Percentiles rank a stretch among this genome's conserved stretches.
These are phyloP conservation scores for Thera obeliscata DNA, from an alignment of 2,888 invertebrate species.

Conservation along the genomic window DNA sequence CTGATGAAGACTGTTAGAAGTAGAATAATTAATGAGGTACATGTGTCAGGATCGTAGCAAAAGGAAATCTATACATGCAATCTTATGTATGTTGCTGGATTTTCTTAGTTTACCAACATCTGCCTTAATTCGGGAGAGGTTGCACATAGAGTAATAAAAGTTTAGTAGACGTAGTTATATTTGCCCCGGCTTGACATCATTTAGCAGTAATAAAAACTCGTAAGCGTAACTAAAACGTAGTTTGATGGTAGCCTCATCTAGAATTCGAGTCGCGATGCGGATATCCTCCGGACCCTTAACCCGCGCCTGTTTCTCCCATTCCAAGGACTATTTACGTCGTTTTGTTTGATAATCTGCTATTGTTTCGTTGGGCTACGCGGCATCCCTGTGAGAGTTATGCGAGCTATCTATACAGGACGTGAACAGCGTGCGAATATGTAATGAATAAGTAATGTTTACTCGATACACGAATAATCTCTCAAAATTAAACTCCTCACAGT, in stretches of 20 bases:
- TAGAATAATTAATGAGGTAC: too few species aligned
- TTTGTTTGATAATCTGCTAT: conserved; percentile 83
- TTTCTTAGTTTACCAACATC: background rate
- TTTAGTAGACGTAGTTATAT: background rate
- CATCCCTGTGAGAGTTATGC: conserved; percentile 80
- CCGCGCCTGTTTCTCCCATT: conserved; percentile 77
- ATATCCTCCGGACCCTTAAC: conserved; percentile 77
- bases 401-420: conserved; percentile 79
- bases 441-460: conserved; percentile 65
- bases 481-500: conserved; percentile 31
- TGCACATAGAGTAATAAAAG: background rate
- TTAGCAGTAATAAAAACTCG: conserved; percentile 10
- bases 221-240: conserved; percentile 46
- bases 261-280: conserved; percentile 77
- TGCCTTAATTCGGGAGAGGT: background rate
- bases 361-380: conserved; percentile 75
- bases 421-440: conserved; percentile 74
- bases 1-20: background rate
- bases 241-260: conserved; percentile 70
- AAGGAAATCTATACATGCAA: background rate
- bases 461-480: conserved; percentile 45
- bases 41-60: background rate
- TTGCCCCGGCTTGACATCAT: conserved; percentile 3
- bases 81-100: background rate
- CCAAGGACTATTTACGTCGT: conserved; percentile 80